Conservation (phyloP, 2,797 vertebrate species). For the Toxotes lorentzi region DNA sequence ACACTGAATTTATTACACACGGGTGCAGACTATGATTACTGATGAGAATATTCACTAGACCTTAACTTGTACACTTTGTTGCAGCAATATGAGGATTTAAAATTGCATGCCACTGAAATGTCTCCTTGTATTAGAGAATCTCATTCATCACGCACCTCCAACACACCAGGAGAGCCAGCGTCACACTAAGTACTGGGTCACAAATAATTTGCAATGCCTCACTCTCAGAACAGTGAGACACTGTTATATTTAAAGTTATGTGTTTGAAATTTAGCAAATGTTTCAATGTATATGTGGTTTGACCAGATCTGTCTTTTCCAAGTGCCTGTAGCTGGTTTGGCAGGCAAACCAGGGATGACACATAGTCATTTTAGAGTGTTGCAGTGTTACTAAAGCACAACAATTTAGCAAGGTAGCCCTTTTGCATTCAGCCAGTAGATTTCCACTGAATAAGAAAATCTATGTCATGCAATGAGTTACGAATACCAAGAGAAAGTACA, state of each 20-base stretch:
- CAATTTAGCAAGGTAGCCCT: constrained; percentile 18
- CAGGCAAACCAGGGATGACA: constrained; percentile 41
- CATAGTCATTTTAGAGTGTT: constrained; percentile 27
- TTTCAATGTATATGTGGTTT: constrained; percentile 2
- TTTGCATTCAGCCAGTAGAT: constrained; percentile 47
- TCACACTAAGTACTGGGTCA: constrained; percentile 62
- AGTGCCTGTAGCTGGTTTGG: constrained; percentile 6
- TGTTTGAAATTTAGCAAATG: constrained; percentile 18
- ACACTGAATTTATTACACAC: constrained; percentile 62
- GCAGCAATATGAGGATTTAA: constrained; percentile 70
- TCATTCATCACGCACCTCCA: constrained; percentile 73
- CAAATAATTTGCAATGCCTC: constrained; percentile 57
- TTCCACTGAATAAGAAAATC: constrained; percentile 43
- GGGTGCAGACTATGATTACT: constrained; percentile 69
- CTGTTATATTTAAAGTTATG: constrained; percentile 26
- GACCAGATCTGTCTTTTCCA: constrained; percentile 35
- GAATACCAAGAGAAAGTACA: constrained; percentile 22
- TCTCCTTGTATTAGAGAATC: constrained; percentile 70
- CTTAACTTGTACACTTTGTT: constrained; percentile 74
- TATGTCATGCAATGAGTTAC: constrained; percentile 25
- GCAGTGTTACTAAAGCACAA: constrained; percentile 28
- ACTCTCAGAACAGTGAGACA: constrained; percentile 30
- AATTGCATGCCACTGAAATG: constrained; percentile 71
- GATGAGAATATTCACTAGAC: constrained; percentile 72
- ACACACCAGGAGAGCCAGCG: constrained; percentile 54